phyloP scores from a whole-genome alignment of 2,113 vertebrate species.

The Ornithorhynchus anatinus region DNA sequence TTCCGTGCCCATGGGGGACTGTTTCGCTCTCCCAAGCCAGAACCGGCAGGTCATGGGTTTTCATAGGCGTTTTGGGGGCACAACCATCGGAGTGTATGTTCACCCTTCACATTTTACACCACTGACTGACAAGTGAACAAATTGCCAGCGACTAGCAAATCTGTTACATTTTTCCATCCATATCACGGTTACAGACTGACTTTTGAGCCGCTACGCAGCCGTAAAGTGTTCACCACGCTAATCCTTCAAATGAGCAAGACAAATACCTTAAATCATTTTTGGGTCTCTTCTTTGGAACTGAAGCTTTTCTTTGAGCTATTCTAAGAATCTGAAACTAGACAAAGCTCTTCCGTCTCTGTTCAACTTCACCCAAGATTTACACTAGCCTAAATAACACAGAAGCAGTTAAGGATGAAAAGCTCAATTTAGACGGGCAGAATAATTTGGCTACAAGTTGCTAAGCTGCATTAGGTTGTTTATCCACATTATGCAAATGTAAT shows the following conservation, averaged over 20 bases:
- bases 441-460: constrained; percentile 77
- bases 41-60: not conserved
- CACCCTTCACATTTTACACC: not conserved
- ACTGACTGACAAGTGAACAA: not conserved
- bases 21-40: too few species aligned
- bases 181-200: not conserved
- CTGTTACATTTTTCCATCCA: not conserved
- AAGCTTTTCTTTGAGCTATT: constrained; percentile 27
- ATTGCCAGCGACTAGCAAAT: not conserved
- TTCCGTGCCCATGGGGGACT: too few species aligned
- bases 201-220: too few species aligned
- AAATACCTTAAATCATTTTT: not conserved
- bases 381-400: constrained; percentile 60
- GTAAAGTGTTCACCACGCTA: too few species aligned
- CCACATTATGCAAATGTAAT: constrained; percentile 88
- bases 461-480: constrained; percentile 84
- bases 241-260: not conserved
- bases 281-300: constrained; percentile 5
- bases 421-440: constrained; percentile 76
- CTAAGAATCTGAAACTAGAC: constrained; percentile 8
- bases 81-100: not conserved
- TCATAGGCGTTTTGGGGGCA: not conserved
- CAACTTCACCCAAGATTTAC: constrained; percentile 62
- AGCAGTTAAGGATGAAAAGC: constrained; percentile 66
- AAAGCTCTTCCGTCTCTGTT: constrained; percentile 39